A percentile compares a stretch with the other conserved stretches of the same genome.
Evolutionary conservation across 2,113 vertebrate species (phyloP).

Genomic region (Tragelaphus strepsiceros): DNA sequence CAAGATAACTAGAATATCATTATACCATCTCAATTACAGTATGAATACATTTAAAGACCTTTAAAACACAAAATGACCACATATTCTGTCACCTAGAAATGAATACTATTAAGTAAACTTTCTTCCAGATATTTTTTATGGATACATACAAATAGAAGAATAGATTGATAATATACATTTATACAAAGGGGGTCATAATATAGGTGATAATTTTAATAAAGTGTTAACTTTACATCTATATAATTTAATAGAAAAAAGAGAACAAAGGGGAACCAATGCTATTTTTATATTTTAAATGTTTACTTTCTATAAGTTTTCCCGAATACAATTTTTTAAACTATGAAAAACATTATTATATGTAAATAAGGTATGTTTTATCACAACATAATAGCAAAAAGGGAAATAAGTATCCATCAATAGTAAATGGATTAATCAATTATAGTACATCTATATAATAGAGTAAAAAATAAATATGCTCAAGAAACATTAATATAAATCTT

Average conservation of each 20-base stretch:
- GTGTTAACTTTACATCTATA: background rate
- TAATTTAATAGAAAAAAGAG: slow-evolving; percentile 11
- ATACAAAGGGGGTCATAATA: background rate
- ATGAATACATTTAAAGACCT: background rate
- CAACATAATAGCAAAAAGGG: background rate
- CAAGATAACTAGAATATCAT: background rate
- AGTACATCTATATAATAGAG: background rate
- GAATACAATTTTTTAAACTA: background rate
- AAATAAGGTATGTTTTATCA: background rate
- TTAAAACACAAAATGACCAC: background rate
- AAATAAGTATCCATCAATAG: background rate
- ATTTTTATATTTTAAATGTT: background rate
- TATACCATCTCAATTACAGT: background rate
- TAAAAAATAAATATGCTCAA: slow-evolving; percentile 2
- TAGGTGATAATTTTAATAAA: background rate
- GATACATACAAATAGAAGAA: background rate
- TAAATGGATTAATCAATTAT: background rate
- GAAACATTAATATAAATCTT: background rate
- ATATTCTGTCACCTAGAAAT: background rate
- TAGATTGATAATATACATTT: background rate
- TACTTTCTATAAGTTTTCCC: background rate
- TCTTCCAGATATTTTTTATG: background rate
- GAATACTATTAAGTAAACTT: background rate
- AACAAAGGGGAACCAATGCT: background rate
- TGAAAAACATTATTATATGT: slow-evolving; percentile 3